Base-by-base conservation (phyloP, 2,113 vertebrate species). In the Puffinus mauretanicus region DNA sequence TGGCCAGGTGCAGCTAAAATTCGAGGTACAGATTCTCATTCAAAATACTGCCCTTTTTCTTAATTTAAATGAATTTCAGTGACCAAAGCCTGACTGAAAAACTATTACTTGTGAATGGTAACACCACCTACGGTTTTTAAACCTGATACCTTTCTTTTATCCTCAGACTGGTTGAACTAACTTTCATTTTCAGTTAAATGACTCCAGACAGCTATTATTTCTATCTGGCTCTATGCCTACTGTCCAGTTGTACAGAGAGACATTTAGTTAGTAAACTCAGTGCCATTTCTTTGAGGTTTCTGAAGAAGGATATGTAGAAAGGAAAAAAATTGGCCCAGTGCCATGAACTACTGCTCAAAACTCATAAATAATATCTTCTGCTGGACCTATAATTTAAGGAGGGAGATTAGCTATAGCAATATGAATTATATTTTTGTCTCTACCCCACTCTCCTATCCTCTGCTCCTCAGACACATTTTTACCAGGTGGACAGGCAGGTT, bases 381-480 rank as follows among this genome's bases (percentile, higher is more conserved):
- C 40, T 86, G 75, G 75, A 77, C n/a, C 51, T 73, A 62, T 87
- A 88, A 95, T 94, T 93, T 87, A 91, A 91, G 67, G 70, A 88
- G 66, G 49, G 78, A 77, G 89, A 77, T 89, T 87, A 91, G 69
- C 57, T 84, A 49, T 38, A 82, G 86, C 64, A 91, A 46, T 76
- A 85, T 94, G 91, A 88, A 80, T 91, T 80, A 79, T 69, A 77
- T 90, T 94, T 96, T 94, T 94, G 34, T 77, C 78, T 89, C 84
- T 82, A 83, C 22, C 66, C 44, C 67, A 71, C 69, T 77, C 49
- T 78, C 75, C 88, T 88, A 90, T 82, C n/a, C 54, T 86, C 88
- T 95, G 36, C 66, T 96, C 30, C 79, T 95, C 71, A 91, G 61
- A 88, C 32, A 57, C 81, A 70, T 91, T 91, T 94, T 91, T 82